These are phyloP conservation scores for Globodera ellingtonae DNA, from an alignment of 1,140 invertebrate species.

Conservation along the genomic window DNA sequence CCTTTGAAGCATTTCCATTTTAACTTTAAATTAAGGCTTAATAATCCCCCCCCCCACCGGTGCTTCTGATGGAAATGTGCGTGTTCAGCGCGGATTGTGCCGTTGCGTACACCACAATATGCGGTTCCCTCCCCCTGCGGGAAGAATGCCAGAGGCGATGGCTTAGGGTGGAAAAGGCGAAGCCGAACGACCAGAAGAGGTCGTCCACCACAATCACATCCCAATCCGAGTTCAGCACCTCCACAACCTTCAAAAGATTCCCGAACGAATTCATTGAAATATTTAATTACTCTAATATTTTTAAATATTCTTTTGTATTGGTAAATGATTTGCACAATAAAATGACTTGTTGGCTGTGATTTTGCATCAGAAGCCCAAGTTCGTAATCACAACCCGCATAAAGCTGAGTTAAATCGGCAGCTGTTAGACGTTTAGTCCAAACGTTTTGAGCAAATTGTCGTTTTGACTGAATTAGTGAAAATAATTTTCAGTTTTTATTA, in stretches of 20 bases:
- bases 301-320: neutral
- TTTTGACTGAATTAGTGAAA: neutral
- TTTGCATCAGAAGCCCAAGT: constrained; percentile 3
- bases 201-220: constrained; percentile 33
- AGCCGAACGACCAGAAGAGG: constrained; percentile 29
- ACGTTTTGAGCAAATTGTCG: neutral
- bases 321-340: too few relatives aligned
- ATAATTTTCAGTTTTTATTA: neutral
- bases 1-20: too few relatives aligned
- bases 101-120: constrained; percentile 27
- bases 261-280: neutral
- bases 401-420: neutral
- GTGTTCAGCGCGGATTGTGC: neutral
- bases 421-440: neutral
- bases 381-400: neutral
- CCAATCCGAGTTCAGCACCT: constrained; percentile 21
- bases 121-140: neutral
- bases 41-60: neutral
- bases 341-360: neutral
- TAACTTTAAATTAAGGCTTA: neutral
- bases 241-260: neutral
- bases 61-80: neutral
- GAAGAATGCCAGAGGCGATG: constrained; percentile 11
- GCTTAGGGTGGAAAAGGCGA: constrained; percentile 6
- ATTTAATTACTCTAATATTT: neutral